Base-by-base conservation (phyloP, 2,113 vertebrate species). In the Gobiocypris rarus region DNA sequence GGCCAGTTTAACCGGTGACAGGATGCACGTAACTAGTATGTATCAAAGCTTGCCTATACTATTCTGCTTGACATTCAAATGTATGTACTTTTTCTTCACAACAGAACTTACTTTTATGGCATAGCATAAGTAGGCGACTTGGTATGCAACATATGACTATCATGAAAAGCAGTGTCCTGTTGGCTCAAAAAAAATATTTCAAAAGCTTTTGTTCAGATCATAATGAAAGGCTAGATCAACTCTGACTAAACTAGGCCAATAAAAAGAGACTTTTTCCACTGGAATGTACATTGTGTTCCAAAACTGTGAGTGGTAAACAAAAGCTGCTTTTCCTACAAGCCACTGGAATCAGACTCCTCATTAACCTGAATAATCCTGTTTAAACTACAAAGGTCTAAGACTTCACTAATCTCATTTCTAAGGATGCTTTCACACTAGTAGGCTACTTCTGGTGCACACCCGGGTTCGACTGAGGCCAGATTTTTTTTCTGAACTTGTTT, bases 241-340 rank as follows among this genome's bases (percentile, higher is more conserved):
- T 24, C 19, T 10, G 83, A 84, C 74, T 41, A 63, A 56, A 73
- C 75, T 71, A 56, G 58, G 26, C 24, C n/a, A 50, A 54, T n/a
- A 22, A 73, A 41, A 65, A 52, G 28, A 48, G 75, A 26, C 52
- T 10, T 82, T 24, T 26, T 24, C 9, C 52, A 34, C 63, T 41
- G 76, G 83, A 84, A 84, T 84, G 38, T 71, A 24, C 83, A 45
- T 34, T 71, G 24, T 73, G 69, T 26, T 78, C 54, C 84, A 50
- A n/a, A 73, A 61, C 28, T 65, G 58, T 38, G 54, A 81, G 28
- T 9, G 38, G 22, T 24, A 61, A 82, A 76, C 77, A 52, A 52
- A 56, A 52, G 56, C 31, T 1, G 7, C 1, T 28, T 58, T 74
- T 6, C 56, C 41, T 24, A 19, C 26, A 83, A 26, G n/a, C 56